phyloP scores from a whole-genome alignment of 2,797 vertebrate genomes.

The Spinibarbus caldwelli region DNA sequence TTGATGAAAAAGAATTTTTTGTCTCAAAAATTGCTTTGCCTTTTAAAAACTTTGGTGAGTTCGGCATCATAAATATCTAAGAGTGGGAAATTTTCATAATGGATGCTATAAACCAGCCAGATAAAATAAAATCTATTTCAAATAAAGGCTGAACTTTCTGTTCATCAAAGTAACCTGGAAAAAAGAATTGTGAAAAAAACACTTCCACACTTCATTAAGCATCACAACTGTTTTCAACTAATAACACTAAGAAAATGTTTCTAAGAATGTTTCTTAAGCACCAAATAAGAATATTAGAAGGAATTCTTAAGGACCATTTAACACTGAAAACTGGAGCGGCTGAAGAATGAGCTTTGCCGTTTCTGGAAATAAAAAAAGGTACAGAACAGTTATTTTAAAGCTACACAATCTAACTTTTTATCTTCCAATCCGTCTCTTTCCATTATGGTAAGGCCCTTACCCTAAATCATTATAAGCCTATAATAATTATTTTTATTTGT shows the following conservation, averaged over 20 bases:
- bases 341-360: neutral
- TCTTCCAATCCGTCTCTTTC: neutral
- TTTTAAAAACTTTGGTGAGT: neutral
- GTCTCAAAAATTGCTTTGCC: neutral
- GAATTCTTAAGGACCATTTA: neutral
- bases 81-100: neutral
- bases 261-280: neutral
- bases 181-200: neutral
- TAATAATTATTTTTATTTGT: neutral
- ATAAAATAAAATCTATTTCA: neutral
- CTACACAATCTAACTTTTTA: neutral
- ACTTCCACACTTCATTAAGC: neutral
- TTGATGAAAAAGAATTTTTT: neutral
- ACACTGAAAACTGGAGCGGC: neutral
- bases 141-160: neutral
- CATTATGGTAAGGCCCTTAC: neutral
- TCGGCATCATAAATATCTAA: neutral
- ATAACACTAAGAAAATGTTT: neutral
- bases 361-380: neutral
- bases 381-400: neutral
- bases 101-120: too few relatives aligned
- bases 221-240: neutral
- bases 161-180: neutral
- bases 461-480: neutral
- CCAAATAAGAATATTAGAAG: neutral